Percentiles rank a stretch among this genome's conserved stretches.
These are phyloP conservation scores for Penelope pileata DNA, from an alignment of 2,113 vertebrate species.

Conservation along the genomic window DNA sequence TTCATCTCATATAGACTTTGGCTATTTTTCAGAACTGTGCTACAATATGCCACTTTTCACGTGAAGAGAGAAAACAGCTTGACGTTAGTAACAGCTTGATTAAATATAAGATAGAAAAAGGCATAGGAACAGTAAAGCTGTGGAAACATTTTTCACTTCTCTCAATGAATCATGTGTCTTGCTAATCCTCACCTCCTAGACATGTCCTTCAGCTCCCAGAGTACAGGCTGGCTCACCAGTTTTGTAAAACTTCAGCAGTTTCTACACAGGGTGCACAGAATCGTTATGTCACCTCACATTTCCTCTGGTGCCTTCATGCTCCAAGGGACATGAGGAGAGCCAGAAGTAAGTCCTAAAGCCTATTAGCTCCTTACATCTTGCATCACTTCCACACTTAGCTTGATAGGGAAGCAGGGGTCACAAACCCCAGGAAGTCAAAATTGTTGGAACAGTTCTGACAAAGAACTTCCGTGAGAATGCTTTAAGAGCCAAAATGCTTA, in stretches of 20 bases:
- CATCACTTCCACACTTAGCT: neutral
- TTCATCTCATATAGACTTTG: neutral
- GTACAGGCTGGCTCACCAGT: neutral
- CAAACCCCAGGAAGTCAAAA: neutral
- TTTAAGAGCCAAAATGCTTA: neutral
- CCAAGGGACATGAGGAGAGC: neutral
- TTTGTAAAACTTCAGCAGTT: neutral
- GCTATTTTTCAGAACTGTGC: neutral
- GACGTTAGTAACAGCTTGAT: neutral
- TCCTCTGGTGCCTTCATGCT: neutral
- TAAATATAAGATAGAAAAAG: neutral
- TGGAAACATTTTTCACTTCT: neutral
- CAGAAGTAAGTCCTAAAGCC: neutral
- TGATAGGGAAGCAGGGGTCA: neutral
- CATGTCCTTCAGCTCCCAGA: neutral
- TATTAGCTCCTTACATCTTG: neutral
- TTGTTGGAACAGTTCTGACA: neutral
- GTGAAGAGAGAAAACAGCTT: neutral
- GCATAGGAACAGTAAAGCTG: neutral
- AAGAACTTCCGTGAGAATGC: accelerated
- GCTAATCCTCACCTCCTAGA: neutral
- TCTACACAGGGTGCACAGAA: neutral
- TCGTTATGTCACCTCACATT: neutral
- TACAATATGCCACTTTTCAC: neutral
- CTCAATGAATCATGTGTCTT: neutral